These are phyloP conservation scores for Arizona elegans DNA, from an alignment of 2,113 vertebrate genomes.

Conservation along the genomic window DNA sequence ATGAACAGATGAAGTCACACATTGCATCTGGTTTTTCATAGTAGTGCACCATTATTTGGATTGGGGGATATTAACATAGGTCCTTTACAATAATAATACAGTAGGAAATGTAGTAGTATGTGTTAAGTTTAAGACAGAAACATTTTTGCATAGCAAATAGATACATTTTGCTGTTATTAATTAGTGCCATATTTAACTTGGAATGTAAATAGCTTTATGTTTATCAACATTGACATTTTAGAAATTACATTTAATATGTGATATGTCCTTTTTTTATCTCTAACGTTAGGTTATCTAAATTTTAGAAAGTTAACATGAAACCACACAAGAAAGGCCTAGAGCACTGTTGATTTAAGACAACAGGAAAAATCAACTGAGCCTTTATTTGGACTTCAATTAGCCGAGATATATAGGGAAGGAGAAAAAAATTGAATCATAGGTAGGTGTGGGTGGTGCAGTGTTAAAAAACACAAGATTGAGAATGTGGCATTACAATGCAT, in stretches of 20 bases:
- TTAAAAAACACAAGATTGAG: not conserved
- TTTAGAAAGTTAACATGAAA: not conserved
- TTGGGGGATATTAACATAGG: not conserved
- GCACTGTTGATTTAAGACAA: not conserved
- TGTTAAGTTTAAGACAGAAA: not conserved
- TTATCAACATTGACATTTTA: not conserved
- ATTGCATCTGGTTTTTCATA: not conserved
- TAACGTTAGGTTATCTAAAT: not conserved
- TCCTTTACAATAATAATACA: not conserved
- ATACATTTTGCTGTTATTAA: not conserved
- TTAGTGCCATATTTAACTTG: not conserved
- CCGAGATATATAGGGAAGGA: not conserved
- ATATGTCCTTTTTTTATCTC: not conserved
- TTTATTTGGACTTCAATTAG: not conserved
- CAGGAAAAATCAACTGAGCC: not conserved
- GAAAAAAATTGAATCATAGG: not conserved
- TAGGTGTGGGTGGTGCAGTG: not conserved
- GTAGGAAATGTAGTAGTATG: not conserved
- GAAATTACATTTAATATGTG: not conserved
- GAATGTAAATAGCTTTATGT: not conserved
- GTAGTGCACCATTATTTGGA: not conserved
- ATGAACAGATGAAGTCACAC: not conserved
- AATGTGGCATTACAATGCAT: not conserved
- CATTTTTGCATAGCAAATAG: not conserved
- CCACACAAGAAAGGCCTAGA: not conserved